Evolutionary conservation across 1,140 invertebrate genomes (phyloP), one percentile per base, ranked within the genome.

Genomic region (Pectinophora gossypiella): DNA sequence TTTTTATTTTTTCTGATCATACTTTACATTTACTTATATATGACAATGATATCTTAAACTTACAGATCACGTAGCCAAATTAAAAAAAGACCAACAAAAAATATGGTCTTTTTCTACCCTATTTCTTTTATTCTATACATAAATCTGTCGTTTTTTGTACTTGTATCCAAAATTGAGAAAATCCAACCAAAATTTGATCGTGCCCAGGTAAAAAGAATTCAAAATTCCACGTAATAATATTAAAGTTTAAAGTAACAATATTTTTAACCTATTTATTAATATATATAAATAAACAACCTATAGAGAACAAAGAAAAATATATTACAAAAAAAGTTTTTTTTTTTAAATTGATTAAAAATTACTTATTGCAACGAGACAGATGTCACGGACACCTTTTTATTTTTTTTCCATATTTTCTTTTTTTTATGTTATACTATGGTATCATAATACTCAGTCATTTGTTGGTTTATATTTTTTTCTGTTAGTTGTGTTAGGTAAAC

Each of bases 291-390:
- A 57, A 56, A 51, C 48, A 42, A 51, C 48, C 35, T 40, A 16
- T 16, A 40, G 7, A 40, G 38, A 21, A 45, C 47, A 32, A 47
- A 19, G 55, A 55, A 58, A 58, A 54, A 56, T 64, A 64, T 56
- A 50, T 60, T 60, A 64, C 54, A 64, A 64, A 57, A 64, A 59
- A 32, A 19, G 23, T 36, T 48, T 19, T 16, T 7, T 42, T 20
- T 16, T 53, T 21, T 38, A 38, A 47, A 12, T 36, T 32, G 21
- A 48, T 51, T 48, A 60, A 60, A 54, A 50, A 54, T 58, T 64
- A 68, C 65, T 68, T 68, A 68, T 68, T 68, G 64, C 64, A 64
- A 68, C 59, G 20, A 19, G 32, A 46, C 56, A 27, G 58, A 58
- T 54, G 64, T 57, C 64, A 59, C 48, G 50, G 65, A 68, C 61